Percentiles rank a stretch among this genome's conserved stretches.
Evolutionary conservation across 2,113 vertebrate species (phyloP).

Genomic region (Alaudala cheleensis): DNA sequence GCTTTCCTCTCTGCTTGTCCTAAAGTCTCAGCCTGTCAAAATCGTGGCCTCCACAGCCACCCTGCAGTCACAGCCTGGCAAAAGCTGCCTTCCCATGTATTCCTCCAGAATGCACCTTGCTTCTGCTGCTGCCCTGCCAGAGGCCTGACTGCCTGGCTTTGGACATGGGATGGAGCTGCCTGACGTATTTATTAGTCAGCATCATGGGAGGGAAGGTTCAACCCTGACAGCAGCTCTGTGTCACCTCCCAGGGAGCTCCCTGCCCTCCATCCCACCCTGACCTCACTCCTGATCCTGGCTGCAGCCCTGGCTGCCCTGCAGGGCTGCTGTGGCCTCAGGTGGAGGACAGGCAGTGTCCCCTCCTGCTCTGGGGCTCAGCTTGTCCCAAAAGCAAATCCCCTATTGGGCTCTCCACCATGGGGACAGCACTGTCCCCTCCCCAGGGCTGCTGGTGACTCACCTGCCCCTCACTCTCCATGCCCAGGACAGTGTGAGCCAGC

Average conservation of each 20-base stretch:
- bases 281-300: background rate
- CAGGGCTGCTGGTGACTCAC: rapidly evolving
- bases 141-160: background rate
- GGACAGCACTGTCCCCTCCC: background rate
- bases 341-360: background rate
- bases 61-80: background rate
- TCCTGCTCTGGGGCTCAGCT: background rate
- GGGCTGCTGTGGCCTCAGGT: background rate
- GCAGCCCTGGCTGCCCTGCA: background rate
- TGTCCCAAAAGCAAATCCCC: background rate
- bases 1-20: background rate
- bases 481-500: background rate
- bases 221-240: background rate
- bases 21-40: background rate
- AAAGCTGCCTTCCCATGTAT: background rate
- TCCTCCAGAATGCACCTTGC: background rate
- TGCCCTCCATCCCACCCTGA: background rate
- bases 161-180: rapidly evolving
- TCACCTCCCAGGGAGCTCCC: background rate
- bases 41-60: background rate
- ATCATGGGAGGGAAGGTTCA: background rate
- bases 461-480: background rate
- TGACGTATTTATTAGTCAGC: background rate
- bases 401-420: rapidly evolving
- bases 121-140: background rate